Percentiles rank a stretch among this genome's conserved stretches.
These are phyloP conservation scores for Digitonthophagus gazella DNA, from an alignment of 2,888 invertebrate species.

Conservation along the genomic window DNA sequence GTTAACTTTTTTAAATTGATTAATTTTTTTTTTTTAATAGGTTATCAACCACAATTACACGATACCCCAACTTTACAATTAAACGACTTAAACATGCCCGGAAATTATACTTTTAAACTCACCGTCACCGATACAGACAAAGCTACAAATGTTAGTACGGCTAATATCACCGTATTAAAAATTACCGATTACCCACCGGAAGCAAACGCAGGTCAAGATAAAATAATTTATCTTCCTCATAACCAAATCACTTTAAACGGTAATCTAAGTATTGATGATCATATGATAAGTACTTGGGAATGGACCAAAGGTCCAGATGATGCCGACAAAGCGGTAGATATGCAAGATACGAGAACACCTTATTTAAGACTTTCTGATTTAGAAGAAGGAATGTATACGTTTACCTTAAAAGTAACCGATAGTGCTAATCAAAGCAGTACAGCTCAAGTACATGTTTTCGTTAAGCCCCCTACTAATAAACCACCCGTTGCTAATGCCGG, in stretches of 20 bases:
- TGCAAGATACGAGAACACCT: slow-evolving; percentile 92
- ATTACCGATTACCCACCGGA: slow-evolving; percentile 93
- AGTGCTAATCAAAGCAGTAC: slow-evolving; percentile 84
- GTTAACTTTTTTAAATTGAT: not conserved
- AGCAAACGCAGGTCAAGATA: slow-evolving; percentile 87
- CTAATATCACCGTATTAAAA: slow-evolving; percentile 86
- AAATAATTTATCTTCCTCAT: slow-evolving; percentile 86
- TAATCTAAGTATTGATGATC: slow-evolving; percentile 88
- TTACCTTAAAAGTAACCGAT: slow-evolving; percentile 89
- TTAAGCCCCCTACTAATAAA: slow-evolving; percentile 84
- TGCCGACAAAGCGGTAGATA: slow-evolving; percentile 88
- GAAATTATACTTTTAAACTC: slow-evolving; percentile 86
- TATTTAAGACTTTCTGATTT: slow-evolving; percentile 82
- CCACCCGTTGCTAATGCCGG: slow-evolving; percentile 74
- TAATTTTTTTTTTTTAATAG: slow-evolving; percentile 41
- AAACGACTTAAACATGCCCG: slow-evolving; percentile 79
- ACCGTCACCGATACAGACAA: slow-evolving; percentile 92
- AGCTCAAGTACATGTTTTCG: slow-evolving; percentile 82
- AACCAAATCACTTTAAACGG: slow-evolving; percentile 76
- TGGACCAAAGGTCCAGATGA: slow-evolving; percentile 91
- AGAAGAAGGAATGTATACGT: slow-evolving; percentile 92
- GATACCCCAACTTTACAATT: slow-evolving; percentile 82
- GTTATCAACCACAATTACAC: slow-evolving; percentile 76
- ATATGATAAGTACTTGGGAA: slow-evolving; percentile 90
- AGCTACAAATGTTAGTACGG: slow-evolving; percentile 78